Base-by-base conservation (phyloP, 2,888 invertebrate genomes). In the Apeira syringaria region DNA sequence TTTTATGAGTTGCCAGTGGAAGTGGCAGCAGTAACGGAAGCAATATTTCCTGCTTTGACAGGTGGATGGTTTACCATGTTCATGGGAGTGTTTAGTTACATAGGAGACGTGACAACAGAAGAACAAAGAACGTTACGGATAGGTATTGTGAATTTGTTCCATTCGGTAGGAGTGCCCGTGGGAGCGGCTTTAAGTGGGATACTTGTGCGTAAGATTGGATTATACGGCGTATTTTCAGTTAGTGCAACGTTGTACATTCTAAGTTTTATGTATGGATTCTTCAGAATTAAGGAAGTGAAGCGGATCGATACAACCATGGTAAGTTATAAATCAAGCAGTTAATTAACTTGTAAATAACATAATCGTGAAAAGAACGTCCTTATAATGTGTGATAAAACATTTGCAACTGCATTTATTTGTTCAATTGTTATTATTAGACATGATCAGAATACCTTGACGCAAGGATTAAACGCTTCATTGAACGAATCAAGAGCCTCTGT, bases 11-110 rank as follows among this genome's bases (percentile, higher is more conserved):
- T 95, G 24, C 95, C 96, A 0, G 94, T 96, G 91, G 96, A 96
- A 83, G 94, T 92, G 1, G 94, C 94, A 8, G 96, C 95, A 0
- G 91, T 96, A 3, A 93, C 95, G 0, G 96, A 96, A 76, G 95
- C 95, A 0, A 90, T 96, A 52, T 96, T 96, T 76, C 96, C 96
- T 1, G 95, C 95, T 0, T 67, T 96, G 4, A 95, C 95, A 0
- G 95, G 96, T 5, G 96, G 96, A 5, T 96, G 96, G 96, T 95
- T 96, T 72, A 96, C 96, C 17, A 96, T 96, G 96, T 94, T 96
- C 61, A 96, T 96, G 96, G 96, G 96, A 10, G 94, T 97, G 53
- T 95, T 97, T 81, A 96, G 96, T 80, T 97, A 97, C 71, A 94
- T 98, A 45, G 96, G 94, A 1, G 97, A 97, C 69, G 94, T 97